Evolutionary conservation across 2,113 vertebrate genomes (phyloP), one percentile per base, ranked within the genome.

Genomic region (Erythrocebus patas): DNA sequence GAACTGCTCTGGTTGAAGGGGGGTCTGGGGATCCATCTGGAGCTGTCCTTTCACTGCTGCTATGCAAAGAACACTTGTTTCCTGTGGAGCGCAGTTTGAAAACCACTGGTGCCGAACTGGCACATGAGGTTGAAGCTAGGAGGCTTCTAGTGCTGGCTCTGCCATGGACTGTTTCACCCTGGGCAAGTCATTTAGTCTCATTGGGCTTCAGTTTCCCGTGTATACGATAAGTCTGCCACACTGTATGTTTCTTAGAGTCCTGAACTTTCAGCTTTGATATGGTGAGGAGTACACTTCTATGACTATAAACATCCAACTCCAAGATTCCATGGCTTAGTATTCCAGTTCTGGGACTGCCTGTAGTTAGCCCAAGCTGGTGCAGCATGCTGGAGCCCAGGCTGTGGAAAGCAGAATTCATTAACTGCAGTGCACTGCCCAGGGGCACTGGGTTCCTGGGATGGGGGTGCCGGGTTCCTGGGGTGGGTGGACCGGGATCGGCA

Each of bases 401-500:
- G 70, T 3, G 3, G 48, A 93, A 81, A 50, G 87, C 94, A 84
- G 90, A 85, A 85, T 57, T 93, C 84, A 79, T 91, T 94, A 96
- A 55, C 61, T 22, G 59, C 80, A 80, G 91, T 1, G 57, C 0
- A 0, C 57, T 89, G 92, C 80, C 95, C 40, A 78, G 96, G 83
- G 87, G 84, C 3, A 8, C 73, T 1, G 4, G 73, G 83, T 23
- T 92, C 95, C 87, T 55, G 66, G 66, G 45, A 70, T 61, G 70
- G 68, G 66, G 86, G 86, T 3, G 9, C 72, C 1, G 3, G 68
- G 83, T 23, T 92, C 95, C 87, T 61, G 66, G 66, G 45, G 75
- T 61, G 70, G 68, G 59, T 75, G 78, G 81, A 45, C 84, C 0
- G 10, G 91, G 66, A 93, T 73, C 64, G 32, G 88, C 88, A 96